Conservation (phyloP, 2,888 invertebrate genomes). For the Lingula anatina region DNA sequence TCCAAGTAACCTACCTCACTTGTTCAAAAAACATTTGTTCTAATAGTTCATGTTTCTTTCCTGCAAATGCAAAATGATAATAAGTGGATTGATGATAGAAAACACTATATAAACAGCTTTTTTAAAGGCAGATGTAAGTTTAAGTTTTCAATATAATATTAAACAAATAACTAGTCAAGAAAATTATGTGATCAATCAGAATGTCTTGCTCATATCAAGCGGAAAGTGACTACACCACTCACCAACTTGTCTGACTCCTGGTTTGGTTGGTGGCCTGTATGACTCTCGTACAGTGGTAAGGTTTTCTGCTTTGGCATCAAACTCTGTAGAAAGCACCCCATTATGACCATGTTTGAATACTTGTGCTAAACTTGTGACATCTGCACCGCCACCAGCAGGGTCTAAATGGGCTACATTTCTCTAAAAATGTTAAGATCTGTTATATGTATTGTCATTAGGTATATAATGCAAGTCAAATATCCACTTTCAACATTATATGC, state of each 20-base stretch:
- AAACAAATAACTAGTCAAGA: too few species aligned
- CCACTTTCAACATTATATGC: too few species aligned
- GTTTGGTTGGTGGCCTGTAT: constrained; percentile 32
- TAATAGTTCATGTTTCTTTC: constrained; percentile 34
- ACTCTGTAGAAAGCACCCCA: constrained; percentile 37
- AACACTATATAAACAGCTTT: too few species aligned
- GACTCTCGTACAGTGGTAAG: constrained; percentile 33
- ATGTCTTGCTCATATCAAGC: too few species aligned
- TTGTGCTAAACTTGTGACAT: constrained; percentile 25
- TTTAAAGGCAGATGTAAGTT: too few species aligned
- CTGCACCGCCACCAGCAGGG: constrained; percentile 19
- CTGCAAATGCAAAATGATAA: constrained; percentile 20
- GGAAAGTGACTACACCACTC: too few species aligned
- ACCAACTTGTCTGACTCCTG: constrained; percentile 27
- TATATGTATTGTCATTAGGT: too few species aligned
- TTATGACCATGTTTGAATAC: constrained; percentile 34
- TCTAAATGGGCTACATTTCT: constrained; percentile 30
- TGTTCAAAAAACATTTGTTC: constrained; percentile 20
- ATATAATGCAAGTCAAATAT: background rate
- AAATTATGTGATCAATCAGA: too few species aligned
- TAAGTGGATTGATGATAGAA: too few species aligned
- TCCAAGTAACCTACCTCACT: constrained; percentile 13
- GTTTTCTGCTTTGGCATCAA: constrained; percentile 25
- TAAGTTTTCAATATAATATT: too few species aligned
- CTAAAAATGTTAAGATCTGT: constrained; percentile 15